Conservation (phyloP, 2,113 vertebrate genomes). For the Strix uralensis region DNA sequence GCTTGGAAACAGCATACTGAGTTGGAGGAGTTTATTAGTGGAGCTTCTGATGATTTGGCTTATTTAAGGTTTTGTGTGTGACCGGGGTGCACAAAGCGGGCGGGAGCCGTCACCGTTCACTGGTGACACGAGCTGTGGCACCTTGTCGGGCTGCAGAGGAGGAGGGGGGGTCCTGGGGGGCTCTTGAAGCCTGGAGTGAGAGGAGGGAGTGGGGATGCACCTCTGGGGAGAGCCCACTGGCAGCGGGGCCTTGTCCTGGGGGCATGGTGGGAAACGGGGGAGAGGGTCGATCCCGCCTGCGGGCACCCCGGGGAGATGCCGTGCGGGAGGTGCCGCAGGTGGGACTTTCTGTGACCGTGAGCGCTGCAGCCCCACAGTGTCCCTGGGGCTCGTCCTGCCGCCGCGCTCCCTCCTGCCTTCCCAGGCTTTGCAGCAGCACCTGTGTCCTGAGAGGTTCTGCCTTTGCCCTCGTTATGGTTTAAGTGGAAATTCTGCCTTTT, state of each 20-base stretch:
- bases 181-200: background rate
- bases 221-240: fast-evolving
- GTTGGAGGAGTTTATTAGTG: background rate
- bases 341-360: background rate
- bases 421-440: background rate
- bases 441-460: background rate
- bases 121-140: background rate
- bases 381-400: background rate
- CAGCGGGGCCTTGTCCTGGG: background rate
- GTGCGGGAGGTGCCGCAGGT: background rate
- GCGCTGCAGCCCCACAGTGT: background rate
- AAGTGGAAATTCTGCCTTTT: background rate
- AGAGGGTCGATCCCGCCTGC: no score
- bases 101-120: background rate
- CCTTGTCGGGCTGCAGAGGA: background rate
- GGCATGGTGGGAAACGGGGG: background rate
- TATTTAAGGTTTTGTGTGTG: background rate
- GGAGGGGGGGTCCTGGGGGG: no score
- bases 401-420: background rate
- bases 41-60: background rate
- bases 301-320: no score
- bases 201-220: fast-evolving
- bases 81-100: background rate
- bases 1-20: background rate
- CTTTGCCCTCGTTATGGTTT: background rate